Evolutionary conservation across 2,888 invertebrate species (phyloP), one percentile per base, ranked within the genome.

Genomic region (Aphrophora alni): DNA sequence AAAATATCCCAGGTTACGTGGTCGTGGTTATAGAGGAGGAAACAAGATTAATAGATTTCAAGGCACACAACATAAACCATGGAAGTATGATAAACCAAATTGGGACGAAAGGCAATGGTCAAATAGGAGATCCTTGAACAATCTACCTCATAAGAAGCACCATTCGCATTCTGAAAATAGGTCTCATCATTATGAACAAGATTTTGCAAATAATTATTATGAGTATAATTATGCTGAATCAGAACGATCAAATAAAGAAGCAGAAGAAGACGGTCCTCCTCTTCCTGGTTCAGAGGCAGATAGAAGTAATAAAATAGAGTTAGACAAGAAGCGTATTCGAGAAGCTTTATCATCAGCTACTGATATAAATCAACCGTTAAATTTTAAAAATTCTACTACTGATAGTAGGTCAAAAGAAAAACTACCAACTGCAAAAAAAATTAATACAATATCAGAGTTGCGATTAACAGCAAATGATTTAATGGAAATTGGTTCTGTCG

Each of bases 401-500:
- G 59, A 59, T 21, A 5, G 14, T 21, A 5, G n/a, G 3, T 3
- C 21, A 21, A 59, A 59, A 59, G 59, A 59, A n/a, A 59, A 59
- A 4, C 5, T n/a, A 21, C 21, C 21, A 21, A 5, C n/a, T 59
- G 21, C n/a, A n/a, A 59, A 59, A 59, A 59, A 59, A 59, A 21
- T 21, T 59, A 59, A 5, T 21, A n/a, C n/a, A 59, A 21, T 59
- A 59, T 21, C 59, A 21, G 71, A 73, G 28, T 73, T 78, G 72
- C 26, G 78, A 27, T 59, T 78, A 72, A 78, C 78, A 14, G 73
- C 72, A 33, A 78, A 73, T 78, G 78, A 78, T 59, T 78, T 78
- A 33, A 78, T 73, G 71, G 78, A 78, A 73, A 78, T 78, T 26
- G 78, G 78, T 24, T 78, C 78, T 44, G 78, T 78, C 25, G 73